Conservation (phyloP, 2,113 vertebrate species). For the Lampris megalopsis region DNA sequence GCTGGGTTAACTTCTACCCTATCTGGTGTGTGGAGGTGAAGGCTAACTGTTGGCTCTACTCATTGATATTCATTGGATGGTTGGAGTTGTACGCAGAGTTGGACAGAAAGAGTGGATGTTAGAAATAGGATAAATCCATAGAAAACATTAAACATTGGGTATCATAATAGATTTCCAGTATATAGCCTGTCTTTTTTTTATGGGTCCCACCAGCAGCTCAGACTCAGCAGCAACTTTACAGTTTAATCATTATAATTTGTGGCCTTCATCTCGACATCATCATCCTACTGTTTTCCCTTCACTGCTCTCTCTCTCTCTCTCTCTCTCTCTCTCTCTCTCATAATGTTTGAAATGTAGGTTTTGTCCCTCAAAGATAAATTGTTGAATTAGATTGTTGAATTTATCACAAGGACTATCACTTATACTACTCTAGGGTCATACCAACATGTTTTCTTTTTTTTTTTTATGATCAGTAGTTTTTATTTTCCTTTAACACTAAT, state of each 20-base stretch:
- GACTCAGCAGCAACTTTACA: not conserved
- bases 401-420: too few species aligned
- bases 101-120: slow-evolving; percentile 10
- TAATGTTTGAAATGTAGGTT: too few species aligned
- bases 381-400: too few species aligned
- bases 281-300: slow-evolving; percentile 13
- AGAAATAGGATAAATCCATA: slow-evolving; percentile 22
- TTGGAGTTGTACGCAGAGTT: slow-evolving; percentile 10
- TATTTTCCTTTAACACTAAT: too few species aligned
- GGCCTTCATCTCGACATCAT: slow-evolving; percentile 35
- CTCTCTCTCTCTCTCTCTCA: too few species aligned
- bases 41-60: not conserved
- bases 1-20: not conserved
- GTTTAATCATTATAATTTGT: slow-evolving; percentile 45
- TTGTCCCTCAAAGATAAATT: too few species aligned
- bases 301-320: too few species aligned
- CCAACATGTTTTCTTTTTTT: too few species aligned
- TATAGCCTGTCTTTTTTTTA: slow-evolving; percentile 30
- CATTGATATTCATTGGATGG: slow-evolving; percentile 13
- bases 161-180: slow-evolving; percentile 18
- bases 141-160: slow-evolving; percentile 21
- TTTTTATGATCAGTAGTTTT: too few species aligned
- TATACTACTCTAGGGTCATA: too few species aligned
- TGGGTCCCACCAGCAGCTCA: slow-evolving; percentile 13
- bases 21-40: slow-evolving; percentile 10